Percentiles rank a stretch among this genome's conserved stretches.
phyloP scores from a whole-genome alignment of 2,888 invertebrate species.

The Ceratothoa steindachneri region DNA sequence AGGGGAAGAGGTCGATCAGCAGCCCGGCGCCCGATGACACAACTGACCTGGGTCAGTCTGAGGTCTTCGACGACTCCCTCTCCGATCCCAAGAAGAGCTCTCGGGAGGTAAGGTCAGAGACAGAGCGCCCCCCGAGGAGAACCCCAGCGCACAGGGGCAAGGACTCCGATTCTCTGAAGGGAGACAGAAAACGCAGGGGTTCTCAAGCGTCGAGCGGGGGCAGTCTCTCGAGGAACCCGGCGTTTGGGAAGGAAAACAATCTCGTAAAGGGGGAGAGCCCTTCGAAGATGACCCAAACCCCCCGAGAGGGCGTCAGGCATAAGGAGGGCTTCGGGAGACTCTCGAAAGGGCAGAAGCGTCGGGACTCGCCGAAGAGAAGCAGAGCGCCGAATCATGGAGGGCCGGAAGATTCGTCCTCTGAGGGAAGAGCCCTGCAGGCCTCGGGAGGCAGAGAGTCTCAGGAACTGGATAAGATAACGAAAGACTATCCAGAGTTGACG shows the following conservation, averaged over 20 bases:
- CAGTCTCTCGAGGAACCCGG: neutral
- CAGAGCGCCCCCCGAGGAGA: neutral
- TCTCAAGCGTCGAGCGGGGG: slow-evolving; percentile 1
- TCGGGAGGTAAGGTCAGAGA: neutral
- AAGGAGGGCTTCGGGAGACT: neutral
- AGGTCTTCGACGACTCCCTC: slow-evolving; percentile 45
- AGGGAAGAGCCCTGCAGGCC: neutral
- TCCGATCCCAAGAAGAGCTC: slow-evolving; percentile 34
- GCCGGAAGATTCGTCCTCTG: neutral
- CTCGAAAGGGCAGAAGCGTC: neutral
- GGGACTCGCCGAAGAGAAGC: neutral
- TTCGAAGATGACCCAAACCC: neutral
- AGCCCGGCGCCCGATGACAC: slow-evolving; percentile 40
- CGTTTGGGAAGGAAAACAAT: neutral
- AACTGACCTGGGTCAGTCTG: slow-evolving; percentile 43
- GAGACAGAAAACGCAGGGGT: slow-evolving; percentile 8
- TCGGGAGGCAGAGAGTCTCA: neutral
- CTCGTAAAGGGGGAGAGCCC: neutral
- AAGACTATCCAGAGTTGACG: neutral
- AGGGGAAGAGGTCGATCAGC: slow-evolving; percentile 6
- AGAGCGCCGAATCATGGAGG: neutral
- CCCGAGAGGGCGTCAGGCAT: neutral
- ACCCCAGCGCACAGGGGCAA: slow-evolving; percentile 8
- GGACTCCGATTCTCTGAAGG: neutral
- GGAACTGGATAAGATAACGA: neutral